Evolutionary conservation across 2,113 vertebrate genomes (phyloP), one percentile per base, ranked within the genome.

Genomic region (Echinops telfairi): DNA sequence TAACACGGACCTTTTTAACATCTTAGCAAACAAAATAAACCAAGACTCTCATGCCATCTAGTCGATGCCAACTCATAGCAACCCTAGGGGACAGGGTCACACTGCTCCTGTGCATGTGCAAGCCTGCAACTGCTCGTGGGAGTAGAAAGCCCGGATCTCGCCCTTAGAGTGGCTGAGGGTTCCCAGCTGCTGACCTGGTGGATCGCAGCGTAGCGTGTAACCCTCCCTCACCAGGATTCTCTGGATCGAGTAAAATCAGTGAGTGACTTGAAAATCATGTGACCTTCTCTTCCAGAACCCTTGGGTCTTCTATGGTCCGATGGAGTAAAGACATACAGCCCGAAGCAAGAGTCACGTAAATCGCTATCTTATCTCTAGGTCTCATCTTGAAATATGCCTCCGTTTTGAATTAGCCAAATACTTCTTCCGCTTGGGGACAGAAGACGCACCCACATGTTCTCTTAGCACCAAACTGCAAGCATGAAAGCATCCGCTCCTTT

Each of bases 341-440:
- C 15, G n/a, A 62, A 91, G 43, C 71, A 22, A 90, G 89, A 89
- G 43, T 9, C 77, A 58, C 7, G 38, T 1, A 53, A 78, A 4
- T 47, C 62, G 33, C 12, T 60, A n/a, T 62, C 17, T 38, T 68
- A 40, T 80, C 23, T 89, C 29, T 20, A 84, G 75, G 68, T 58
- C 40, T 15, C 64, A 71, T 33, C 43, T 60, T 83, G 36, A 89
- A 94, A 76, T 36, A 89, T 1, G 3, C 8, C 43, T 91, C 36
- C 70, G 57, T 79, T 89, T 87, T 77, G 11, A 93, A 89, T 91
- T 80, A 68, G 75, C 22, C 57, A 19, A 57, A 81, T 86, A 60
- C 57, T 47, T 78, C 38, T 76, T 80, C 5, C 77, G 4, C 76
- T 76, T 64, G 8, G 86, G 0, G 77, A 14, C 6, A 87, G 33